phyloP scores from a whole-genome alignment of 1,140 invertebrate genomes.

The Temnothorax longispinosus region DNA sequence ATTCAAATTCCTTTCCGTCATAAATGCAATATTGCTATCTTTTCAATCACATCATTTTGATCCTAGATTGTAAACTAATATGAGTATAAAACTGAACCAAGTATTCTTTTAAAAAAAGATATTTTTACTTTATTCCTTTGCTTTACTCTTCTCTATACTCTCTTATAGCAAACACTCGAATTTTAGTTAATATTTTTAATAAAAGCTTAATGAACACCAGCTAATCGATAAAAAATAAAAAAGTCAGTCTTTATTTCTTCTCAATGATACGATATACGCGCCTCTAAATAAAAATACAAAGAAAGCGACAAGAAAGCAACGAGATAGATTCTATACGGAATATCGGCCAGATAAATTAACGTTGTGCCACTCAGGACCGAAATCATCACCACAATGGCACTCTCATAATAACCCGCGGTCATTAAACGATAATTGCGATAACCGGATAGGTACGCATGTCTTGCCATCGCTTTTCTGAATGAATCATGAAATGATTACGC shows the following conservation, averaged over 20 bases:
- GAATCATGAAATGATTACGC: constrained; percentile 61
- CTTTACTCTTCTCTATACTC: neutral
- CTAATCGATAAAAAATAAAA: neutral
- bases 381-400: constrained; percentile 10
- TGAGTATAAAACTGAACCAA: neutral
- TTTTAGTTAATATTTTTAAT: neutral
- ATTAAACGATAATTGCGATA: constrained; percentile 45
- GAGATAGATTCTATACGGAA: neutral
- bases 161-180: neutral
- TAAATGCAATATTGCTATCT: neutral
- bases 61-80: neutral
- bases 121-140: neutral
- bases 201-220: neutral
- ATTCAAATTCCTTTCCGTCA: constrained; percentile 19
- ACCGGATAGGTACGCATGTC: constrained; percentile 42
- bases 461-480: constrained; percentile 10
- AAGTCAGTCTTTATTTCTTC: neutral
- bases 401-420: constrained; percentile 16
- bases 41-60: neutral
- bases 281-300: neutral
- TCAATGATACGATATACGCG: neutral
- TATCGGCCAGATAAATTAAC: constrained; percentile 35
- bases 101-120: neutral
- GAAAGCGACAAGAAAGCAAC: neutral
- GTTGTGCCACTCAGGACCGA: constrained; percentile 35